Evolutionary conservation across 2,888 invertebrate genomes (phyloP), one percentile per base, ranked within the genome.

Genomic region (Taphrorychus bicolor): DNA sequence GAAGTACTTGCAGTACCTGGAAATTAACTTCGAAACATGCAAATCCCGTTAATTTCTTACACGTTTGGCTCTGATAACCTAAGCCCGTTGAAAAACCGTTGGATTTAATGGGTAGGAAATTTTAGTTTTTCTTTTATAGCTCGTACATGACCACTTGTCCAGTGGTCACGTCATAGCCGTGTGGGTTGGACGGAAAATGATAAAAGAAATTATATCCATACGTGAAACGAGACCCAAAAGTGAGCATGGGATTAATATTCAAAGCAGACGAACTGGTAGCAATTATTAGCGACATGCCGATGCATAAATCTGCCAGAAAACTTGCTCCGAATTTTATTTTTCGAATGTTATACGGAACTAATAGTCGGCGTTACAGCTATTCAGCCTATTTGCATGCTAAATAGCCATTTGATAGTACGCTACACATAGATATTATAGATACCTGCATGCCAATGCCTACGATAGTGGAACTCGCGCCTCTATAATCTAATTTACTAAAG

Each of bases 321-420:
- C 23, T 54, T 54, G 45, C 53, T 52, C 45, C 40, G 42, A 22
- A 42, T 65, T 48, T 65, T 58, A 65, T 65, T 59, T 65, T 53
- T 65, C 14, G 58, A 58, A 45, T 53, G 17, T 65, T 7, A 32
- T 65, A 65, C 65, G 65, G 65, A 59, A 65, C 65, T 59, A 42
- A 59, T 24, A 16, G 45, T 16, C 45, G 14, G 45, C 14, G 45
- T 24, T 62, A 61, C 61, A 62, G 61, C 61, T 62, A 62, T 45
- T 51, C 53, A 45, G 54, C 41, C 53, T 18, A 61, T 53, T 45
- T 54, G 45, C 45, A 45, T 53, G 53, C 23, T 2, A 53, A 42
- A 17, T 54, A 32, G 32, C 32, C 32, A 32, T 32, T 32, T 32
- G 3, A 32, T 32, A 32, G 1, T 2, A 32, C n/a, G 32, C 32